Evolutionary conservation across 2,113 vertebrate species (phyloP), one percentile per base, ranked within the genome.

Genomic region (Lipotes vexillifer): DNA sequence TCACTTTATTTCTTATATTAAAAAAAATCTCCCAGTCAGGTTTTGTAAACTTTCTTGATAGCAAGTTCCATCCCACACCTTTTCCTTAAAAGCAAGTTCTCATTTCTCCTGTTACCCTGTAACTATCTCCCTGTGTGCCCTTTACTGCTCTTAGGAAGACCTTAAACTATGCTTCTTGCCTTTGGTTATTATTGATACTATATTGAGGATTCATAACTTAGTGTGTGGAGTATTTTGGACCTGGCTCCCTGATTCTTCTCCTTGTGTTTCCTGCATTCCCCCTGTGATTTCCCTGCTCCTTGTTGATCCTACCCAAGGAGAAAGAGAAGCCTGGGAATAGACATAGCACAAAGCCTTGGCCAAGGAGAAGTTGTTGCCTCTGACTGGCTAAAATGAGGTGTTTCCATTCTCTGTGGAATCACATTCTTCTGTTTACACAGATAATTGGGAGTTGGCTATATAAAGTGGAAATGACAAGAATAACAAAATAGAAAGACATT

Each of bases 381-480:
- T 52, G 46, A 93, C 57, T 89, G 72, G 52, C 38, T n/a, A 20
- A 66, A 59, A 81, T 12, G 18, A 91, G 10, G 38, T 23, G 9
- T 65, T 80, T 80, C 59, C 57, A 17, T 52, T 72, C 72, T 94
- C n/a, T 1, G 1, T 66, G 33, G 72, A 63, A 17, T 49, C 33
- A 55, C 33, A 12, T 74, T 85, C 5, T 91, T 17, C 36, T 14
- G 2, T 71, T 92, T 95, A 52, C 44, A 75, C 82, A 83, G 66
- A 93, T 71, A 94, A 87, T 41, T 96, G 72, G 77, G 36, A 90
- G 41, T 44, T 92, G 82, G 72, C 36, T 93, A 94, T 93, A 75
- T 82, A 86, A 91, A 82, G 71, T 90, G 59, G 38, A 96, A 92
- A 78, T 90, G 75, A 91, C 65, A 49, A 31, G 52, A 90, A 93